These are phyloP conservation scores for Vanessa cardui DNA, from an alignment of 2,888 invertebrate genomes.

Conservation along the genomic window DNA sequence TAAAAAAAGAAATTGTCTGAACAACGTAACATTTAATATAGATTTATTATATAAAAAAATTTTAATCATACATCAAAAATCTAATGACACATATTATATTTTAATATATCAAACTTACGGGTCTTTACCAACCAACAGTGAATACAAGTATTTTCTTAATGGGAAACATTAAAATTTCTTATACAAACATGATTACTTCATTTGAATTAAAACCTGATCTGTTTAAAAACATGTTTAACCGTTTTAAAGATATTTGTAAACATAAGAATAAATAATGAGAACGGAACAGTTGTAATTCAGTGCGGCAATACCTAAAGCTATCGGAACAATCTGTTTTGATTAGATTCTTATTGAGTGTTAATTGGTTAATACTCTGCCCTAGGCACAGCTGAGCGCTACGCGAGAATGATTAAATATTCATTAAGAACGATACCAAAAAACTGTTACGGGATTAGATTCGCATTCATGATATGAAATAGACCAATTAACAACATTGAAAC, in stretches of 20 bases:
- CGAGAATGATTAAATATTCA: conserved; percentile 38
- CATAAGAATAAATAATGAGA: not conserved
- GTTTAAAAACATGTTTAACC: no score
- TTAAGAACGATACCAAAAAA: conserved; percentile 26
- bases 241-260: not conserved
- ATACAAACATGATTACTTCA: no score
- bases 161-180: no score
- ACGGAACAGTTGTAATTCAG: not conserved
- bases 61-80: no score
- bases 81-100: no score
- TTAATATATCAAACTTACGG: no score
- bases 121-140: no score
- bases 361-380: conserved; percentile 49
- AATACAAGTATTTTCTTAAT: no score
- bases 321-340: conserved; percentile 69
- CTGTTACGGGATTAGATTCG: conserved; percentile 18
- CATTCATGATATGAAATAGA: conserved; percentile 12
- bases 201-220: no score
- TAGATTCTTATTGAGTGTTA: conserved; percentile 66
- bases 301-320: conserved; percentile 66
- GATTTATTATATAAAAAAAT: no score
- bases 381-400: conserved; percentile 22
- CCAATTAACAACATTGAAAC: conserved; percentile 14
- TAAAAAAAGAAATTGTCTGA: no score
- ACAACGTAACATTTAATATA: no score